Evolutionary conservation across 2,888 invertebrate species (phyloP).

Genomic region (Meiosimyza platycephala): DNA sequence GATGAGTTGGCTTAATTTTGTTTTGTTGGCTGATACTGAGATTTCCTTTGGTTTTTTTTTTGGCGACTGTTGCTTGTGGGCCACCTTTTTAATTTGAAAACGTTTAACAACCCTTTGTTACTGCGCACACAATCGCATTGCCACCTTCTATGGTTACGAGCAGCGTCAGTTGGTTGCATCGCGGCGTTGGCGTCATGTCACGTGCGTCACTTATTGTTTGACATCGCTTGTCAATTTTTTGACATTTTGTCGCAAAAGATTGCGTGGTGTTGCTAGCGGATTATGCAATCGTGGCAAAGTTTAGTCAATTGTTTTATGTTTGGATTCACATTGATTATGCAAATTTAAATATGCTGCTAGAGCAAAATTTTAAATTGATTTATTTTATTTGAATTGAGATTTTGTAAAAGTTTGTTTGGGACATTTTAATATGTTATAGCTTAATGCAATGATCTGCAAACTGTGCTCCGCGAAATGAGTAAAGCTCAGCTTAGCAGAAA

Average conservation of each 20-base stretch:
- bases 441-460: no score
- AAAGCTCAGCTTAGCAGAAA: no score
- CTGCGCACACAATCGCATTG: no score
- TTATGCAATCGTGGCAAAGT: not conserved
- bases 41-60: not conserved
- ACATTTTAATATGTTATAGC: no score
- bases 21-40: not conserved
- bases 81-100: conserved; percentile 18
- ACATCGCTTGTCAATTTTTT: conserved; percentile 28
- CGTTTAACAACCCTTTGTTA: conserved; percentile 26
- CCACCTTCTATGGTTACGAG: no score
- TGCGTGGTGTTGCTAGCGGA: conserved; percentile 5
- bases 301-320: conserved; percentile 6
- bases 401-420: no score
- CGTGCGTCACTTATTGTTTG: conserved; percentile 28
- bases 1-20: conserved; percentile 32
- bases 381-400: no score
- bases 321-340: conserved; percentile 9
- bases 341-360: not conserved
- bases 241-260: conserved; percentile 16
- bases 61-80: not conserved
- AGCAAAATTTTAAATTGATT: no score
- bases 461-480: no score
- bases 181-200: not conserved
- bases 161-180: no score